Percentiles rank a stretch among this genome's conserved stretches.
These are phyloP conservation scores for Chauna torquata DNA, from an alignment of 2,113 vertebrate species.

Conservation along the genomic window DNA sequence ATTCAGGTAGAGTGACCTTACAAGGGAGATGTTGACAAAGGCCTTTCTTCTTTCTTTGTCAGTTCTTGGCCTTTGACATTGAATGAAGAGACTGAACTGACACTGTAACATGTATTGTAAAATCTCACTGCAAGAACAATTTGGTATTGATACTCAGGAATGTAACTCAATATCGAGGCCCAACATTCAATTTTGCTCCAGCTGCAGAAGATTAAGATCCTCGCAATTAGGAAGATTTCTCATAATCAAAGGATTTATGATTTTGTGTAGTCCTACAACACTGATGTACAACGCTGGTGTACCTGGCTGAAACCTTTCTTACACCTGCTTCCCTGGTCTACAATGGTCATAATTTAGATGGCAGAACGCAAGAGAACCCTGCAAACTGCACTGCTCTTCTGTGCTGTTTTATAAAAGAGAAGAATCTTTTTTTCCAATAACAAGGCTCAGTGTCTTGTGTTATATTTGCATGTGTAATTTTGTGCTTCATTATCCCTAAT, in stretches of 20 bases:
- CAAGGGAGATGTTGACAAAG: background rate
- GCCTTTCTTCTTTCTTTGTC: background rate
- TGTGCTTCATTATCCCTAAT: slow-evolving; percentile 68
- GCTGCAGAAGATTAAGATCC: background rate
- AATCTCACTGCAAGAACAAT: background rate
- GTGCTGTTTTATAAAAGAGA: background rate
- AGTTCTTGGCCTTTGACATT: background rate
- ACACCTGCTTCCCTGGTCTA: background rate
- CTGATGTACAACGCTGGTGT: background rate
- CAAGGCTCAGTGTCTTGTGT: background rate
- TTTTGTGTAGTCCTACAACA: background rate
- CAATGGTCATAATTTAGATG: background rate
- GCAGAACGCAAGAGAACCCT: background rate
- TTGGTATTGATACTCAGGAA: background rate
- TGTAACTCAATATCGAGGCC: background rate
- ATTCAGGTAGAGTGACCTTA: background rate
- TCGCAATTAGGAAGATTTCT: background rate
- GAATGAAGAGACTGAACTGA: background rate
- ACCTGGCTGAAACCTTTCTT: background rate
- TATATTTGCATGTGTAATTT: slow-evolving; percentile 71
- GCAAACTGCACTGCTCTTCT: background rate
- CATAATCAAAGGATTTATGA: background rate
- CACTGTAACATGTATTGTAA: background rate
- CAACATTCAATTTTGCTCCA: background rate
- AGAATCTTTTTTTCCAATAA: background rate